Base-by-base conservation (phyloP, 2,888 invertebrate genomes). In the Dryobota labecula region DNA sequence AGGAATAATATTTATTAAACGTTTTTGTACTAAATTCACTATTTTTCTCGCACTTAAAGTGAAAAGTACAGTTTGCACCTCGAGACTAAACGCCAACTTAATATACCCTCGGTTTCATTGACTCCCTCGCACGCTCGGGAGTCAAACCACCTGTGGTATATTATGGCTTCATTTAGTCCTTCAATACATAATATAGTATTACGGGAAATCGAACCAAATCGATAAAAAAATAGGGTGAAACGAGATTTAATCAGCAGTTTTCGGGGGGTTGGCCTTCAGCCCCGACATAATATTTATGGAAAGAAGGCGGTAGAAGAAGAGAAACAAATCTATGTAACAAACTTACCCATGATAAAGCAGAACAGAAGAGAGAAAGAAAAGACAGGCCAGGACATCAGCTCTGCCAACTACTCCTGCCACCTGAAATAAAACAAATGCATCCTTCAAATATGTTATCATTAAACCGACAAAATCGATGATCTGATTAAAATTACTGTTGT, bases 351-450 rank as follows among this genome's bases (percentile, higher is more conserved):
- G 98, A 93, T 98, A 98, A 58, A 97, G 96, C 49, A 98, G 96
- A 79, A 98, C 96, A 1, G 98, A 98, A 74, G 98, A 96, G 11
- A 98, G 96, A 92, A 98, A 98, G 94, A 98, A 98, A 60, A 98
- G 96, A 87, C 98, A 98, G 9, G 98, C 98, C 70, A 98, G 94
- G 4, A 98, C 97, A 91, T 99, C 99, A 8, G 99, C 98, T 87
- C 99, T 95, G 1, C 99, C 99, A 1, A 99, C 99, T 73, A 98
- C 97, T 70, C 98, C 98, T 2, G 98, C 97, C 71, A 98, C 98
- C 98, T 98, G 97, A 79, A 90, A 58, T 27, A 63, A 80, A 33
- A n/a, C 0, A 63, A 45, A 58, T 38, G 5, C 11, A 27, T 3
- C 11, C 18, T 65, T 62, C 3, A 33, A 15, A 51, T 69, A 24